A percentile compares a stretch with the other conserved stretches of the same genome.
Conservation (phyloP, 2,113 vertebrate genomes). For the Chinchilla lanigera region DNA sequence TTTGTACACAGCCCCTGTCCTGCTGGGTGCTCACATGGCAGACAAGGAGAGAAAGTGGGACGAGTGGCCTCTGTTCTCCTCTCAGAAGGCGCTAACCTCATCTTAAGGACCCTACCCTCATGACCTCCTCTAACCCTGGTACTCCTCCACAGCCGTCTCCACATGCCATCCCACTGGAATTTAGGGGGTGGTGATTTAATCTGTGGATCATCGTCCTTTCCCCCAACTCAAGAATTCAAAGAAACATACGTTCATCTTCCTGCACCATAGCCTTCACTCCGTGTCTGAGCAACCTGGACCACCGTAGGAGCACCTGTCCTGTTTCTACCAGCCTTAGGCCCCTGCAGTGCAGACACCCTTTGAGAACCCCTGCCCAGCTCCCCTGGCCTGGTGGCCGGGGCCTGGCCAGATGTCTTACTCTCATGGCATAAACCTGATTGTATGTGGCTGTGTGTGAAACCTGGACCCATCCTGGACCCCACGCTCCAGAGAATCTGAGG, state of each 20-base stretch:
- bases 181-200: not conserved
- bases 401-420: not conserved
- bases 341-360: not conserved
- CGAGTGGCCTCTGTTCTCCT: not conserved
- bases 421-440: accelerated
- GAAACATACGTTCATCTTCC: not conserved
- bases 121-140: not conserved
- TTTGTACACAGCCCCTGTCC: not conserved
- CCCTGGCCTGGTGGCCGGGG: not conserved
- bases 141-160: not conserved
- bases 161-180: not conserved
- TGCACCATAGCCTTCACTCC: accelerated
- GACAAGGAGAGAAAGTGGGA: not conserved
- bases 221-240: not conserved
- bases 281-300: not conserved
- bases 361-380: too few species aligned
- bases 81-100: not conserved
- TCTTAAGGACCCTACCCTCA: not conserved
- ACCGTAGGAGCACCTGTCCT: not conserved
- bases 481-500: not conserved
- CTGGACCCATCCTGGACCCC: not conserved
- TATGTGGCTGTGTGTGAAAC: not conserved
- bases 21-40: not conserved
- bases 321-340: not conserved
- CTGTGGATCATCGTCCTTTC: not conserved